Evolutionary conservation across 64 coral and sea anemone genomes (phyloP).

Genomic region (Cladopsammia gracilis): DNA sequence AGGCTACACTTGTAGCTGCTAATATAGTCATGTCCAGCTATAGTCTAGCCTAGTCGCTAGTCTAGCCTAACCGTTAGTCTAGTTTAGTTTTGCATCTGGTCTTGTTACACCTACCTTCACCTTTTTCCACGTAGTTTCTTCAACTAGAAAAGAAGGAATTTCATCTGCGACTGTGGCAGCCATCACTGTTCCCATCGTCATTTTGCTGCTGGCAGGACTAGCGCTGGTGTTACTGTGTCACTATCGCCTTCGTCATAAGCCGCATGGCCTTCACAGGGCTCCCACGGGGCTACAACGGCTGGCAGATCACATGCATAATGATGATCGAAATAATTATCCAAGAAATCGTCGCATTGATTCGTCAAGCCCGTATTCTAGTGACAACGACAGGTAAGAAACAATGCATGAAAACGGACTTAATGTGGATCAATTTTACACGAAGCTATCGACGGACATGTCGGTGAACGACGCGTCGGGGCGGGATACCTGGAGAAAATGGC

Average conservation of each 20-base stretch:
- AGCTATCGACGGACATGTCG: too few species aligned
- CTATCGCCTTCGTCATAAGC: neutral
- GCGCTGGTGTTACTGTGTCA: neutral
- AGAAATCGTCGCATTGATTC: neutral
- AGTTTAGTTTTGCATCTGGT: too few species aligned
- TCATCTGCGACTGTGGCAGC: neutral
- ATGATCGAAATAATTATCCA: neutral
- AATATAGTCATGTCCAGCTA: too few species aligned
- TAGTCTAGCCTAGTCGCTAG: too few species aligned
- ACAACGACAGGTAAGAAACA: neutral
- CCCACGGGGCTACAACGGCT: constrained; percentile 34
- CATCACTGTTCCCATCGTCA: constrained; percentile 46
- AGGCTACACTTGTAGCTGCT: too few species aligned
- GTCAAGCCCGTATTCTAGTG: constrained; percentile 24
- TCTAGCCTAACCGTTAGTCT: too few species aligned
- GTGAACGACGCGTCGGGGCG: too few species aligned
- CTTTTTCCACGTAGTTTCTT: neutral
- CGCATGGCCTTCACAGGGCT: neutral
- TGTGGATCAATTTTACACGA: too few species aligned
- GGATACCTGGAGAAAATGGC: too few species aligned
- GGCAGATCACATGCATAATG: neutral
- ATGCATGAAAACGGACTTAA: neutral
- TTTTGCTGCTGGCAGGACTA: neutral
- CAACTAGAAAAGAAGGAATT: neutral
- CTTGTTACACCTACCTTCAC: too few species aligned